These are phyloP conservation scores for Spongilla lacustris DNA, from an alignment of 37 sponge, comb jelly and placozoan genomes.

Conservation along the genomic window DNA sequence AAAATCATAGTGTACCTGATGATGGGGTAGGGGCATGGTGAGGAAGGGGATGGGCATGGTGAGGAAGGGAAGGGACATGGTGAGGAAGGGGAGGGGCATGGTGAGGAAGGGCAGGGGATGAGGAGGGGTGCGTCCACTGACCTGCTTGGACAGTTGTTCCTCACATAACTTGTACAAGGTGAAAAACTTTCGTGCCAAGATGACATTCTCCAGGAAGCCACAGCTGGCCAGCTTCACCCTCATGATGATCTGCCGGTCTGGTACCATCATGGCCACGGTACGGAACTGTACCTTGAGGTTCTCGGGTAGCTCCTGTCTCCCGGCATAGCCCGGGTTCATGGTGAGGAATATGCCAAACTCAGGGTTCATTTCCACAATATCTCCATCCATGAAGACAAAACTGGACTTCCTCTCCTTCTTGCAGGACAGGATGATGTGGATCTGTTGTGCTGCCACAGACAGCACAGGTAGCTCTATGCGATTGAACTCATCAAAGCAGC, in stretches of 20 bases:
- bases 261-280: slow-evolving; percentile 99
- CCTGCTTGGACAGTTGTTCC: slow-evolving; percentile 97
- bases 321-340: slow-evolving; percentile 99
- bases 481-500: slow-evolving; percentile 99
- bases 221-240: slow-evolving; percentile 93
- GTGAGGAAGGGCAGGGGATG: not conserved
- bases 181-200: slow-evolving; percentile 92
- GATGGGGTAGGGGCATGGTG: not conserved
- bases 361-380: slow-evolving; percentile 92
- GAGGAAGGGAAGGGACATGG: not conserved
- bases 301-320: slow-evolving; percentile 97
- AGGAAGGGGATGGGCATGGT: not conserved
- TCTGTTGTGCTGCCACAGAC: slow-evolving; percentile 99
- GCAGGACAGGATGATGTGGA: slow-evolving; percentile 90
- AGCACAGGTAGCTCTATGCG: slow-evolving; percentile 96
- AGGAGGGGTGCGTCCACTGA: not conserved
- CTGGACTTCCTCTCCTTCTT: slow-evolving; percentile 95
- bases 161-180: slow-evolving; percentile 98
- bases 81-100: not conserved
- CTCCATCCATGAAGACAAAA: slow-evolving; percentile 98
- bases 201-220: slow-evolving; percentile 94
- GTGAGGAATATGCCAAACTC: slow-evolving; percentile 99
- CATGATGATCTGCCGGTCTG: slow-evolving; percentile 97
- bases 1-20: slow-evolving; percentile 96
- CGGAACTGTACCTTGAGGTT: slow-evolving; percentile 96